Evolutionary conservation across 2,113 vertebrate species (phyloP), one percentile per base, ranked within the genome.

Genomic region (Istiophorus platypterus): DNA sequence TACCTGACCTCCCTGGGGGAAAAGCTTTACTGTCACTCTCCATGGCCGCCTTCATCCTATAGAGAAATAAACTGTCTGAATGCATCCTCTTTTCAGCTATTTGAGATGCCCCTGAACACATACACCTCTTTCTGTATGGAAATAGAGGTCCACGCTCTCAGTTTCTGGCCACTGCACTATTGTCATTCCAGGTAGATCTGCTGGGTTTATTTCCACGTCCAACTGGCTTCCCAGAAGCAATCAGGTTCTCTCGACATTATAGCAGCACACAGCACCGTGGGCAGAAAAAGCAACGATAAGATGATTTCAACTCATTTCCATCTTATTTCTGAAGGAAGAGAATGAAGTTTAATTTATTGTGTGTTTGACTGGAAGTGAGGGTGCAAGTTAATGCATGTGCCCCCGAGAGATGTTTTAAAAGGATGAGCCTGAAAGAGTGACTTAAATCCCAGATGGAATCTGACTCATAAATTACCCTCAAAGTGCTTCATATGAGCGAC

Each of bases 41-140:
- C 52, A 42, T 78, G 59, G 68, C 68, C 29, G 39, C 59, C 24
- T 74, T 81, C 74, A 72, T 90, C 81, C 87, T 81, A 78, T 64
- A 82, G 78, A 79, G 76, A 92, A 89, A 93, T 84, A 83, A 91
- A 85, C 82, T 73, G 83, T 89, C 80, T 89, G 84, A 82, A 84
- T 80, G 59, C 78, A 76, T 78, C 62, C 63, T 80, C 67, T 64
- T 69, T 54, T 80, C 47, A 12, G 57, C 87, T 76, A 74, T 90
- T 87, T 86, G 89, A 85, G 70, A 91, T 92, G 85, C 85, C 86
- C 73, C 85, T 71, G 51, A 89, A 88, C 87, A 89, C 63, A 72
- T 22, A 71, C 77, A 56, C 75, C 54, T 49, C 80, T 90, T 80
- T 93, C 84, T 92, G 86, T 91, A 93, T 94, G 94, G 92, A 93